Evolutionary conservation across 2,888 invertebrate genomes (phyloP).

Genomic region (Bhutanitis thaidina): DNA sequence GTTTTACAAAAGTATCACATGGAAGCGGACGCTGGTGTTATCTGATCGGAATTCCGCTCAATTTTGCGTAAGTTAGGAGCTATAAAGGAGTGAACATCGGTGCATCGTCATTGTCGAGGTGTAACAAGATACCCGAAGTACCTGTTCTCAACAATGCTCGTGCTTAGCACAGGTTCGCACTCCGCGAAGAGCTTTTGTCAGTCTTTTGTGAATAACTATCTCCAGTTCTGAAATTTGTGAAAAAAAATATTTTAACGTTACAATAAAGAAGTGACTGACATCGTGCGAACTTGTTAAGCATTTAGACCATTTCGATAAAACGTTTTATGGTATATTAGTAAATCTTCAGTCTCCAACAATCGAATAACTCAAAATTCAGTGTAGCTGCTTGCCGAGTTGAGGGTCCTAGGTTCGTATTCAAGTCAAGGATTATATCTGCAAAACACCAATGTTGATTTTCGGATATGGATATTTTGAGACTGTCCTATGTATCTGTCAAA

Average conservation of each 20-base stretch:
- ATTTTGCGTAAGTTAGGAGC: conserved; percentile 28
- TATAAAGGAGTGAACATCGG: conserved; percentile 62
- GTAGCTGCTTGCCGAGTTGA: too few species aligned
- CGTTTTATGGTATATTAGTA: too few species aligned
- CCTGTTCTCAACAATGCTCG: conserved; percentile 61
- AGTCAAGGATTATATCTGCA: too few species aligned
- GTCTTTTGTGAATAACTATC: conserved; percentile 17
- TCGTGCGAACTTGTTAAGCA: conserved; percentile 9
- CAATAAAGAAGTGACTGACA: conserved; percentile 13
- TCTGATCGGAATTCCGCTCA: conserved; percentile 75
- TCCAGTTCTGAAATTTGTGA: background rate
- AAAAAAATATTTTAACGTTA: conserved; percentile 9
- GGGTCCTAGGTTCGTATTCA: too few species aligned
- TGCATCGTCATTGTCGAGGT: conserved; percentile 46
- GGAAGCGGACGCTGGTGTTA: conserved; percentile 62
- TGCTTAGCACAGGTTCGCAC: conserved; percentile 51
- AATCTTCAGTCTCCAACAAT: too few species aligned
- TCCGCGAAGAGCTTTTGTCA: conserved; percentile 43
- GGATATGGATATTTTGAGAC: too few species aligned
- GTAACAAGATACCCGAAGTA: conserved; percentile 68
- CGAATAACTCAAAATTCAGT: too few species aligned
- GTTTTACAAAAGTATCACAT: conserved; percentile 54
- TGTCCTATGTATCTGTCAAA: too few species aligned
- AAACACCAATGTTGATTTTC: too few species aligned
- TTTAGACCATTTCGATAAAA: too few species aligned